Evolutionary conservation across 2,113 vertebrate species (phyloP).

Genomic region (Alexandromys fortis): DNA sequence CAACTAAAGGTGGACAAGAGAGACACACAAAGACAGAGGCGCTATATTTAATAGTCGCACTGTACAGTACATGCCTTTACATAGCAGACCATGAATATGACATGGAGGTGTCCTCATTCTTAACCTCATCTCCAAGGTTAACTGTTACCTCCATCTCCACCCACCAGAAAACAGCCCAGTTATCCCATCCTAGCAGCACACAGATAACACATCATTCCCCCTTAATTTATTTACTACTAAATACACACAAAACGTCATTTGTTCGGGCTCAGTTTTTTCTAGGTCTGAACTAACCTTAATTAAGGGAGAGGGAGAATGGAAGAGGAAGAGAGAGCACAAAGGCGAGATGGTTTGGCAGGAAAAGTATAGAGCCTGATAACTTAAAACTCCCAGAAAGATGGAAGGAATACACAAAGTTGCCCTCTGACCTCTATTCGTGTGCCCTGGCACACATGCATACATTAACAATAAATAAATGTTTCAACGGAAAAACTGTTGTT

Average conservation of each 20-base stretch:
- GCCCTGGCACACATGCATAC: background rate
- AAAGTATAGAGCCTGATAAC: background rate
- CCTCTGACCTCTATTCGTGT: background rate
- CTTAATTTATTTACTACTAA: constrained; percentile 16
- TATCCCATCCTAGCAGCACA: background rate
- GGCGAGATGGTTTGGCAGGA: background rate
- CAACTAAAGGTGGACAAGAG: constrained; percentile 7
- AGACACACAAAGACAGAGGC: background rate
- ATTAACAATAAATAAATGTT: background rate
- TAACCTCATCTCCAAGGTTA: background rate
- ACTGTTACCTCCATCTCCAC: background rate
- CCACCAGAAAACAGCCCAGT: background rate
- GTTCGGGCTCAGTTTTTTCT: constrained; percentile 43
- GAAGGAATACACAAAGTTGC: background rate
- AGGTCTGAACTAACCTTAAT: background rate
- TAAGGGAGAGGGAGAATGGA: background rate
- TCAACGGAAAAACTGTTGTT: background rate
- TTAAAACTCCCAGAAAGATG: background rate
- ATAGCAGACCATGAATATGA: background rate
- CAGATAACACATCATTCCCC: background rate
- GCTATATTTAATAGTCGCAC: background rate
- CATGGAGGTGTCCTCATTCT: background rate
- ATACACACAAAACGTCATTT: constrained; percentile 17
- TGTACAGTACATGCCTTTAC: background rate
- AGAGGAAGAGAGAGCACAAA: background rate